Percentiles rank a stretch among this genome's conserved stretches.
Evolutionary conservation across 2,113 vertebrate genomes (phyloP).

Genomic region (Protomyctophum bolini): DNA sequence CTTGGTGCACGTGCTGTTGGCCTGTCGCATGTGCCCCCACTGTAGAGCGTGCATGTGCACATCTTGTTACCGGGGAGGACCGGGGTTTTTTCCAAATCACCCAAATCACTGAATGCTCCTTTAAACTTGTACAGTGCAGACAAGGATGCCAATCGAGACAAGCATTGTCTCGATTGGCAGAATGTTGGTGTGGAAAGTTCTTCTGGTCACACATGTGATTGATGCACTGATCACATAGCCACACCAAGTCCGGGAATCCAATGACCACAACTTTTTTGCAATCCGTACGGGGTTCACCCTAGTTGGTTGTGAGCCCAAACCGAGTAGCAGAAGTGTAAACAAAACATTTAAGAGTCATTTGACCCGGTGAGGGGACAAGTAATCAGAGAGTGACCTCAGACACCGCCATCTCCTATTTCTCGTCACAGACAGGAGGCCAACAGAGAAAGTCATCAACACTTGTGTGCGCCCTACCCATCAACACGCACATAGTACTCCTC

Average conservation of each 20-base stretch:
- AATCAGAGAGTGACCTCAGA: slow-evolving; percentile 80
- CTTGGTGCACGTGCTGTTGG: no score
- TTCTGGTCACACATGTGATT: neutral
- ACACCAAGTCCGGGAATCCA: neutral
- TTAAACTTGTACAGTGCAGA: no score
- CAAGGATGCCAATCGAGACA: no score
- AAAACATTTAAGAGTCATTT: slow-evolving; percentile 77
- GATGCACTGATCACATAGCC: neutral
- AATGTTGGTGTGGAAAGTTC: neutral
- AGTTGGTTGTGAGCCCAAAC: slow-evolving; percentile 42
- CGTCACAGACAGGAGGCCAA: slow-evolving; percentile 53
- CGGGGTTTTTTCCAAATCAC: no score
- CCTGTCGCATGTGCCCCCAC: no score
- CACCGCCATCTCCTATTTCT: slow-evolving; percentile 68
- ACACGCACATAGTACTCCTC: neutral
- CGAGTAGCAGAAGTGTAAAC: slow-evolving; percentile 74
- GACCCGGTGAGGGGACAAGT: slow-evolving; percentile 69
- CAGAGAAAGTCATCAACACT: slow-evolving; percentile 71
- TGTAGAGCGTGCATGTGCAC: no score
- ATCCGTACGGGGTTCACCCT: neutral
- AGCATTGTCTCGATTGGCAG: no score
- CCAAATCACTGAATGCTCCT: no score
- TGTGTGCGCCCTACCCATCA: slow-evolving; percentile 16
- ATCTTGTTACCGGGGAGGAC: no score
- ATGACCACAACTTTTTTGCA: slow-evolving; percentile 5